Conservation (phyloP, 2,888 invertebrate genomes). For the Ganaspis brasiliensis region DNA sequence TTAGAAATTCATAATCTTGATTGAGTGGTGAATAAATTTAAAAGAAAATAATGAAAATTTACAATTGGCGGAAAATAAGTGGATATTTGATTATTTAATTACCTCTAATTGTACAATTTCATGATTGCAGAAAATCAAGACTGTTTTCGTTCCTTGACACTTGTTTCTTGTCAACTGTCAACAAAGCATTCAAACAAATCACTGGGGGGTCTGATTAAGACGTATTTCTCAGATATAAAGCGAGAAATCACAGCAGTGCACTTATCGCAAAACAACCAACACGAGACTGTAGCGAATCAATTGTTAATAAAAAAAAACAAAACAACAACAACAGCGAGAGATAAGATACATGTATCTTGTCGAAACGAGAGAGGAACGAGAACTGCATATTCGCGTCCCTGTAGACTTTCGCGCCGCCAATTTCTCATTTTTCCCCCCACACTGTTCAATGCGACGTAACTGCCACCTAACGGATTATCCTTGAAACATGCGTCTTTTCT, state of each 20-base stretch:
- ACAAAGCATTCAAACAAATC: slow-evolving; percentile 19
- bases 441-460: slow-evolving; percentile 44
- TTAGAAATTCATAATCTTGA: no score
- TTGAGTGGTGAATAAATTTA: no score
- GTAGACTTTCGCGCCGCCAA: slow-evolving; percentile 36
- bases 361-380: slow-evolving; percentile 61
- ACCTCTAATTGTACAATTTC: slow-evolving; percentile 3
- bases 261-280: slow-evolving; percentile 14
- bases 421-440: slow-evolving; percentile 8
- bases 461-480: slow-evolving; percentile 54
- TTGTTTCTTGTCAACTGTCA: slow-evolving; percentile 10
- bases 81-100: background rate
- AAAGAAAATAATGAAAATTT: background rate
- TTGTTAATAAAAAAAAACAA: slow-evolving; percentile 34
- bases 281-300: background rate
- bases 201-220: slow-evolving; percentile 14
- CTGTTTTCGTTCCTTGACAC: slow-evolving; percentile 10
- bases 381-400: slow-evolving; percentile 57
- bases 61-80: background rate
- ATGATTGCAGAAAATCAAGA: background rate
- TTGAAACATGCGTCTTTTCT: slow-evolving; percentile 41
- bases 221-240: background rate
- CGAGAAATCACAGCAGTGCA: background rate
- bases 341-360: slow-evolving; percentile 41
- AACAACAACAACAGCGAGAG: background rate